These are phyloP conservation scores for Pilophorus perplexus DNA, from an alignment of 2,888 invertebrate species.

Conservation along the genomic window DNA sequence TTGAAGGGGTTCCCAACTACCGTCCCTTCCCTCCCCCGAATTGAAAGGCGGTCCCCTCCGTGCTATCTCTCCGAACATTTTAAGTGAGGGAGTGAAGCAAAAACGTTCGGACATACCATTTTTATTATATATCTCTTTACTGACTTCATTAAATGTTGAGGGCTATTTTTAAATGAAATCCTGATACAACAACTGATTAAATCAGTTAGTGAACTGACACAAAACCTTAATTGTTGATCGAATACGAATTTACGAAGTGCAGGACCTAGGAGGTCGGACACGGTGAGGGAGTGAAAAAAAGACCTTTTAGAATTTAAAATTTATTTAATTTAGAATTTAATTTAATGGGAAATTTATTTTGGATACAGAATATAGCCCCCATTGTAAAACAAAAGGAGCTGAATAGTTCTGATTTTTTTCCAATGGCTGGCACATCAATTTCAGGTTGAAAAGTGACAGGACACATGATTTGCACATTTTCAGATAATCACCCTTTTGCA, in stretches of 20 bases:
- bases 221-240: conserved; percentile 16
- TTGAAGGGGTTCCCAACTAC: not conserved
- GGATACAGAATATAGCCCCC: not conserved
- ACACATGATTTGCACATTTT: conserved; percentile 8
- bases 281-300: conserved; percentile 16
- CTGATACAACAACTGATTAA: conserved; percentile 5
- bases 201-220: conserved; percentile 15
- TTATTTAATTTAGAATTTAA: no score
- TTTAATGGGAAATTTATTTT: conserved; percentile 8
- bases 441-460: conserved; percentile 1
- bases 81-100: not conserved
- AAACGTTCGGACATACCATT: conserved; percentile 18
- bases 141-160: conserved; percentile 5
- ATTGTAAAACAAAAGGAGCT: conserved; percentile 12
- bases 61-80: not conserved
- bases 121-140: conserved; percentile 1
- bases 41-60: no score
- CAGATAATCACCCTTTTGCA: conserved; percentile 26
- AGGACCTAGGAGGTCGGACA: conserved; percentile 13
- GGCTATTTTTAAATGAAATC: conserved; percentile 5
- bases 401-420: conserved; percentile 17
- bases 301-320: not conserved
- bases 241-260: conserved; percentile 19
- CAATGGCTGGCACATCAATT: not conserved
- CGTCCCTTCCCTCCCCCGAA: not conserved